These are phyloP conservation scores for Anguilla japonica DNA, from an alignment of 2,113 vertebrate species.

Conservation along the genomic window DNA sequence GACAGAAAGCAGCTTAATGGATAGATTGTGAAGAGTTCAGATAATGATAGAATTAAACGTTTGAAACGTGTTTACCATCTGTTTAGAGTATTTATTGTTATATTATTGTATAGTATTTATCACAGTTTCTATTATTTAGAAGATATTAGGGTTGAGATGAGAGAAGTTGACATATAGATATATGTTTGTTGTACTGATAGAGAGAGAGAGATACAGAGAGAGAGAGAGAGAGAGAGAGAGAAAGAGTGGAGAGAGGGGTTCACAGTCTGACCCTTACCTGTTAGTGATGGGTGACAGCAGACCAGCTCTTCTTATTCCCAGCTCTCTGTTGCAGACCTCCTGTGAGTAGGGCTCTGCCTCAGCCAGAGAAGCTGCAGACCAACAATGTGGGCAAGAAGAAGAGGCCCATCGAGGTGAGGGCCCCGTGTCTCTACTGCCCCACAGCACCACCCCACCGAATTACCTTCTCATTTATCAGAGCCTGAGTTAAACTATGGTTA, in stretches of 20 bases:
- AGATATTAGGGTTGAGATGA: too few species aligned
- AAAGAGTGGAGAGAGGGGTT: neutral
- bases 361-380: constrained; percentile 95
- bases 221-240: too few species aligned
- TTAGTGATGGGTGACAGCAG: constrained; percentile 17
- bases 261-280: constrained; percentile 1
- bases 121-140: too few species aligned
- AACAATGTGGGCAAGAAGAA: constrained; percentile 98
- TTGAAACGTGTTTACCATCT: neutral
- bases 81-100: too few species aligned
- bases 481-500: neutral
- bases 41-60: neutral
- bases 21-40: neutral
- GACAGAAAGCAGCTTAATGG: neutral
- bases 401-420: constrained; percentile 91
- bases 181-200: too few species aligned
- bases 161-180: too few species aligned
- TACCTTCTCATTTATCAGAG: neutral
- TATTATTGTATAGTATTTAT: too few species aligned
- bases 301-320: constrained; percentile 66
- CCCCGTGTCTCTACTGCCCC: neutral
- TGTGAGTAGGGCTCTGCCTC: constrained; percentile 94
- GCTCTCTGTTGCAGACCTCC: constrained; percentile 89
- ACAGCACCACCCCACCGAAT: neutral
- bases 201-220: too few species aligned